Conservation (phyloP, 2,888 invertebrate genomes). For the Amblyteles armatorius region DNA sequence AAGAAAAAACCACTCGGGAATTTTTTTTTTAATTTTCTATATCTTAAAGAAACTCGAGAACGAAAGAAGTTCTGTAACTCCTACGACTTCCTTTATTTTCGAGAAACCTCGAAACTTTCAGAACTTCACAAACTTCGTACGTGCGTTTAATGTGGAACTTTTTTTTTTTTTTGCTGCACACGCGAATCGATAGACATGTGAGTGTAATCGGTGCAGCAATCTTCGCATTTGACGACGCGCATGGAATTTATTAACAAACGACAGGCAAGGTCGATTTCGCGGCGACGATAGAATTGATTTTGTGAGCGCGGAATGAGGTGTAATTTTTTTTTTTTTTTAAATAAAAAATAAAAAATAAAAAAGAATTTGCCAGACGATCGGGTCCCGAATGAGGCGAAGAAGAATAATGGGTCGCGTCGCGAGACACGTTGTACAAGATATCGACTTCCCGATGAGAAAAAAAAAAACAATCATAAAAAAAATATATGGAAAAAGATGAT, state of each 20-base stretch:
- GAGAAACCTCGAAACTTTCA: too few relatives aligned
- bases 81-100: too few relatives aligned
- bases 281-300: constrained; percentile 36
- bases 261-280: neutral
- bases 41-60: too few relatives aligned
- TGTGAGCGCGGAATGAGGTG: neutral
- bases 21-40: neutral
- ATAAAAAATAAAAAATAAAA: too few relatives aligned
- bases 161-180: too few relatives aligned
- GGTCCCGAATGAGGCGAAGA: constrained; percentile 45
- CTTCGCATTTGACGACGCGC: neutral
- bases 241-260: neutral
- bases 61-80: too few relatives aligned
- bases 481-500: neutral
- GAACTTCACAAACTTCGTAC: too few relatives aligned
- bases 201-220: neutral
- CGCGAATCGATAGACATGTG: too few relatives aligned
- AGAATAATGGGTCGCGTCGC: constrained; percentile 39
- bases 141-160: too few relatives aligned
- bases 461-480: constrained; percentile 4
- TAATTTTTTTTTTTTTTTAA: neutral
- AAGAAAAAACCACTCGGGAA: neutral
- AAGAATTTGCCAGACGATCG: constrained; percentile 56
- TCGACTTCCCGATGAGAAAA: constrained; percentile 40
- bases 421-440: constrained; percentile 40